Conservation (phyloP, 2,113 vertebrate genomes). For the Cacatua alba region DNA sequence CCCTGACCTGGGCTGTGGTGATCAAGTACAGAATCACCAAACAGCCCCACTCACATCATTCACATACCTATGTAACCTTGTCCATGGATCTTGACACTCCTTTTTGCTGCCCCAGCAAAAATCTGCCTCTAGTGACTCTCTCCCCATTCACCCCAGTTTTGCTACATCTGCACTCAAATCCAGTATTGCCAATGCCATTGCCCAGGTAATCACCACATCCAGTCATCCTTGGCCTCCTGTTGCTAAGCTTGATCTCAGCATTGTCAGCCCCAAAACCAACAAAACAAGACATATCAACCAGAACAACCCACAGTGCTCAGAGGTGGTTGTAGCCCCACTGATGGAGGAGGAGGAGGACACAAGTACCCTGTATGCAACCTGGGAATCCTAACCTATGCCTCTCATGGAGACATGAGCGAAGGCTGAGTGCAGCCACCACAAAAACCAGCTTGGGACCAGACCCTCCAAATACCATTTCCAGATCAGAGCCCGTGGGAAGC, state of each 20-base stretch:
- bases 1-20: background rate
- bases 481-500: accelerated
- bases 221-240: background rate
- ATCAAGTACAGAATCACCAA: background rate
- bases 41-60: background rate
- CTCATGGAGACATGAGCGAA: accelerated
- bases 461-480: background rate
- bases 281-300: background rate
- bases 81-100: background rate
- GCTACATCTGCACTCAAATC: background rate
- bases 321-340: background rate
- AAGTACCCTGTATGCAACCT: accelerated
- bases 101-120: background rate
- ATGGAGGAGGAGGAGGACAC: background rate
- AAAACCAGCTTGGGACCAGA: background rate
- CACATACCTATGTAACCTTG: accelerated
- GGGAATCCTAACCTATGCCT: background rate
- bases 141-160: background rate
- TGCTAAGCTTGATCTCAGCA: background rate
- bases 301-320: background rate
- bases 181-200: background rate
- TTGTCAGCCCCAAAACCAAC: background rate
- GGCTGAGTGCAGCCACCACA: background rate
- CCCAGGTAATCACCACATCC: background rate
- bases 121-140: too few relatives aligned